Base-by-base conservation (phyloP, 2,888 invertebrate genomes). In the Aphidoletes aphidimyza region DNA sequence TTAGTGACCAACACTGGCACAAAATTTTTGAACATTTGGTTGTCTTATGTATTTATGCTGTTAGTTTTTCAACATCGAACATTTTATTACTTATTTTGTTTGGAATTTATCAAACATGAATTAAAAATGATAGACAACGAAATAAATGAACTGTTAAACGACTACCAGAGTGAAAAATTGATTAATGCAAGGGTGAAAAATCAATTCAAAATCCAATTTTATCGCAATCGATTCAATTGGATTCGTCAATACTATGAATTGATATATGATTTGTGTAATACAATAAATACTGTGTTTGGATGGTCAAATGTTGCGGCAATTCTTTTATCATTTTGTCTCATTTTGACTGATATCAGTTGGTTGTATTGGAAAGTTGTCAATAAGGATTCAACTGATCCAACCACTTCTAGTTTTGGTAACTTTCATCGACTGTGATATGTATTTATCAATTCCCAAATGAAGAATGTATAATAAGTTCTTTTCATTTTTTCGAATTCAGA, bases 1-100 rank as follows among this genome's bases (percentile, higher is more conserved):
- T 22, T 54, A 3, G n/a, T 54, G 3, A n/a, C 22, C n/a, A 54
- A n/a, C 54, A 54, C 1, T 14, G 54, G 11, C n/a, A 54, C 22
- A 3, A 54, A 54, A 22, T 1, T 22, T 5, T 22, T 22, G n/a
- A 6, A 54, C 9, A 22, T 54, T 22, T 54, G 54, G 54, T 22
- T n/a, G 2, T 54, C 11, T n/a, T 54, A 54, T 22, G 22, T 54
- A 5, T 54, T n/a, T 11, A 22, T 22, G 3, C 22, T 54, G n/a
- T 54, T n/a, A 22, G 22, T 54, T 54, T n/a, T 22, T 54, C 54
- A 54, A 54, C n/a, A 54, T 54, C 54, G 54, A 54, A 22, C 54
- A 54, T 54, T 54, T 54, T 54, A 54, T 11, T 54, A 54, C 9
- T 17, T 47, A 47, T 54, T 54, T 22, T 54, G 9, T 22, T 22